Percentiles rank a stretch among this genome's conserved stretches.
Evolutionary conservation across 2,888 invertebrate species (phyloP).

Genomic region (Stictocephala bisonia): DNA sequence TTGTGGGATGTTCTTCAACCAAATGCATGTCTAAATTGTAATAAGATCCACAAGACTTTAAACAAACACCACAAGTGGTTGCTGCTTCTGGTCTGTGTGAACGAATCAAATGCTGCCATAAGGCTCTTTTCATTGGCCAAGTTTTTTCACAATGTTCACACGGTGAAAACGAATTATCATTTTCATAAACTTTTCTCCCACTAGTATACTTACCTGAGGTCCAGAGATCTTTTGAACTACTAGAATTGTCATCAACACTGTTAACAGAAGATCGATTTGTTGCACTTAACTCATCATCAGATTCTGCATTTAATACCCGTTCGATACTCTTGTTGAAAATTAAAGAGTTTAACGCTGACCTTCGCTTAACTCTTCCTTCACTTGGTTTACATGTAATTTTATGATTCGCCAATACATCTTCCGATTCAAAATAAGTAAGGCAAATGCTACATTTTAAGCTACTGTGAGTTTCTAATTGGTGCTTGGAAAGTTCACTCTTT

Average conservation of each 20-base stretch:
- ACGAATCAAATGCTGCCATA: constrained; percentile 71
- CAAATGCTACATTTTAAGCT: neutral
- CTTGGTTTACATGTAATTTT: constrained; percentile 14
- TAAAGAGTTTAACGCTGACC: constrained; percentile 3
- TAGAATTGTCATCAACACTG: constrained; percentile 27
- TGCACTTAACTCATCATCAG: constrained; percentile 17
- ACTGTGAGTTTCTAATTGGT: constrained; percentile 24
- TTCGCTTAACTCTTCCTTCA: constrained; percentile 11
- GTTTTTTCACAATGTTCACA: constrained; percentile 72
- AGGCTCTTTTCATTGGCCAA: constrained; percentile 72
- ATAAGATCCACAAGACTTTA: constrained; percentile 69
- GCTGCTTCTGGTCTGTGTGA: constrained; percentile 70
- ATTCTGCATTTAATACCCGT: neutral
- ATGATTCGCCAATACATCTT: neutral
- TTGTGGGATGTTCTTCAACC: constrained; percentile 66
- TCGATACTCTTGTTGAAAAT: too few relatives aligned
- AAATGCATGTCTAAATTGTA: constrained; percentile 67
- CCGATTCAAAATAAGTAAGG: constrained; percentile 5
- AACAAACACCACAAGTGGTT: constrained; percentile 71
- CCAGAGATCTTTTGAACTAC: constrained; percentile 11
- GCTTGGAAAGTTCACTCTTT: neutral
- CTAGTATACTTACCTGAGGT: neutral
- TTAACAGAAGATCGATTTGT: constrained; percentile 7
- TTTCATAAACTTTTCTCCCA: constrained; percentile 51
- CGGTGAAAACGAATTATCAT: constrained; percentile 64